These are phyloP conservation scores for Tachysurus fulvidraco DNA, from an alignment of 2,113 vertebrate genomes.

Conservation along the genomic window DNA sequence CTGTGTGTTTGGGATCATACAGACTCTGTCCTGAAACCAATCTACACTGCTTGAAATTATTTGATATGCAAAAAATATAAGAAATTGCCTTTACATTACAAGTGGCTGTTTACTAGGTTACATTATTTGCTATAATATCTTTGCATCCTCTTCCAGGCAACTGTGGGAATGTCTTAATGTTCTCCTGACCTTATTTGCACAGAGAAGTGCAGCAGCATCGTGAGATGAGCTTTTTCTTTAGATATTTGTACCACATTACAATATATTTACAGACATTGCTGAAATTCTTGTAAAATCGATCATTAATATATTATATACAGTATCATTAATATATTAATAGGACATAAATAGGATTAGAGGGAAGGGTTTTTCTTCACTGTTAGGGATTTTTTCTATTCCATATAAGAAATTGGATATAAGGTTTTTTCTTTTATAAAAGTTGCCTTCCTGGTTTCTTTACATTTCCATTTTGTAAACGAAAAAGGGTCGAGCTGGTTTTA, in stretches of 20 bases:
- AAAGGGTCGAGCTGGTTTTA: constrained; percentile 75
- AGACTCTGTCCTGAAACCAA: neutral
- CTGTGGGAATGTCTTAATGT: constrained; percentile 12
- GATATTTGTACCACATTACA: neutral
- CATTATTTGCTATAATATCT: neutral
- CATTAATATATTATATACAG: too few species aligned
- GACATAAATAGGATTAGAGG: too few species aligned
- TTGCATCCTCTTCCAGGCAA: constrained; percentile 4
- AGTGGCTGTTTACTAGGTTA: neutral
- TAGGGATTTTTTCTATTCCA: neutral
- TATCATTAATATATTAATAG: too few species aligned
- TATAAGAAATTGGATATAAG: neutral
- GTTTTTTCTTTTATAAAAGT: neutral
- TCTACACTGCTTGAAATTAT: neutral
- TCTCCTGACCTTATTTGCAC: constrained; percentile 27
- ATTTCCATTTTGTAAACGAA: neutral
- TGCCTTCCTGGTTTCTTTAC: neutral
- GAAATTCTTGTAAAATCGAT: neutral
- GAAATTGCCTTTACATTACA: neutral
- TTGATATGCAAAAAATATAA: neutral
- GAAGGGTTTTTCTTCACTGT: neutral
- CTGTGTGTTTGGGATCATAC: neutral
- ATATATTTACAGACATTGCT: neutral
- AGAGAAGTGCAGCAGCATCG: constrained; percentile 44
- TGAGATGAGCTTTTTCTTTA: constrained; percentile 16